Percentiles rank a stretch among this genome's conserved stretches.
Conservation (phyloP, 2,888 invertebrate species). For the Scaeva pyrastri region DNA sequence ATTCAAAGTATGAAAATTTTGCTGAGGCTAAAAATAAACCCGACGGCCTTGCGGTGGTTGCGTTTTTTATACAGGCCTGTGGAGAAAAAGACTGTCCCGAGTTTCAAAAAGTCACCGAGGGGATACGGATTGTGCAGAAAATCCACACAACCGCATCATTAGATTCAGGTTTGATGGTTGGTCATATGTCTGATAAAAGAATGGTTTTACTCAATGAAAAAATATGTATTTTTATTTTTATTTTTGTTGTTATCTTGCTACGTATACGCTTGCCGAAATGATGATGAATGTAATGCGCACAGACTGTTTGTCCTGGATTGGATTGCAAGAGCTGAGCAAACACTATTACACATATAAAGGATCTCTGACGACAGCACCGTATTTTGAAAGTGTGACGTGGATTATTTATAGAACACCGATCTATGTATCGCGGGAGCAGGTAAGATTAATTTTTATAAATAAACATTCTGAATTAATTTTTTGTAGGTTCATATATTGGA, state of each 20-base stretch:
- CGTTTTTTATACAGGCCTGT: constrained; percentile 87
- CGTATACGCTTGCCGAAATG: constrained; percentile 30
- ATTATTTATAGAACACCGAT: constrained; percentile 89
- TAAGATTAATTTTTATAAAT: constrained; percentile 78
- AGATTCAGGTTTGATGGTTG: constrained; percentile 81
- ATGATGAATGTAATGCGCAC: constrained; percentile 64
- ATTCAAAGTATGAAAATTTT: constrained; percentile 88
- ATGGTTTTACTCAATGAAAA: constrained; percentile 69
- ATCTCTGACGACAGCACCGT: constrained; percentile 89
- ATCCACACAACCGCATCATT: constrained; percentile 82
- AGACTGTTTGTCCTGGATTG: constrained; percentile 89
- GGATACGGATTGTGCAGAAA: constrained; percentile 83
- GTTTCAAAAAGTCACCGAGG: constrained; percentile 86
- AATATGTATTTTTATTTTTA: constrained; percentile 49
- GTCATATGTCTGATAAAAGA: constrained; percentile 69
- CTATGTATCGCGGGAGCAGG: constrained; percentile 88
- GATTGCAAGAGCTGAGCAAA: constrained; percentile 87
- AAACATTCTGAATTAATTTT: neutral
- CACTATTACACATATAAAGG: constrained; percentile 90
- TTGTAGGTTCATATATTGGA: neutral
- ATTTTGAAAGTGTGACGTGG: constrained; percentile 90
- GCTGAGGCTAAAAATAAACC: constrained; percentile 88
- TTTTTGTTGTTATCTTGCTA: constrained; percentile 44
- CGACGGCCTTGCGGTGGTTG: constrained; percentile 89
- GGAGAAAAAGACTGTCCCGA: constrained; percentile 86